Conservation (phyloP, 2,797 vertebrate genomes). For the Cyclura pinguis region DNA sequence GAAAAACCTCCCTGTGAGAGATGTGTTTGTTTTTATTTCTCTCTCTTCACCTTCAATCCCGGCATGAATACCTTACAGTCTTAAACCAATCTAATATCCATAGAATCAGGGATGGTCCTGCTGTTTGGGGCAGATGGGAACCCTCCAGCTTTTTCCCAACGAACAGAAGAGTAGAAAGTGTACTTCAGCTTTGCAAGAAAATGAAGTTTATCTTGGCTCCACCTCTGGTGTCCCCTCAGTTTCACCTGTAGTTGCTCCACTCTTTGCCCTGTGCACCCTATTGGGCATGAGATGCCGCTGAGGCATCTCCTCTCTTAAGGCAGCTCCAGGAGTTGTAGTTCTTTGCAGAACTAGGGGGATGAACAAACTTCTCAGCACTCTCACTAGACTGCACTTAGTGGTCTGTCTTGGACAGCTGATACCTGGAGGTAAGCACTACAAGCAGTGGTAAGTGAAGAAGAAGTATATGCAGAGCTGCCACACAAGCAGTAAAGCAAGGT, state of each 20-base stretch:
- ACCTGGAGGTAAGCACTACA: background rate
- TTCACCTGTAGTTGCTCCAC: too few relatives aligned
- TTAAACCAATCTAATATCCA: background rate
- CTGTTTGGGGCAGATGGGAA: too few relatives aligned
- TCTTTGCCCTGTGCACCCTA: too few relatives aligned
- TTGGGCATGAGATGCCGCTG: too few relatives aligned
- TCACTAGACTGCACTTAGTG: background rate
- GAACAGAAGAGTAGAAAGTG: too few relatives aligned
- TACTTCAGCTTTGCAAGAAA: too few relatives aligned
- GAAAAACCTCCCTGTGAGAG: rapidly evolving
- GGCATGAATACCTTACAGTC: background rate
- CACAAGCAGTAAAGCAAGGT: background rate
- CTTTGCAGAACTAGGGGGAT: background rate
- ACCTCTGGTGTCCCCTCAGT: too few relatives aligned
- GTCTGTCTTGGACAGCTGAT: background rate
- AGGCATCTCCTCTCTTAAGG: background rate
- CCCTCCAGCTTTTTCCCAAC: too few relatives aligned
- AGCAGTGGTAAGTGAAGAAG: background rate
- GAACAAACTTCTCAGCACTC: background rate
- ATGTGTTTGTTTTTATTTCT: background rate
- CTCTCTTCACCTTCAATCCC: rapidly evolving
- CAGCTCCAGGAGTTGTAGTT: background rate
- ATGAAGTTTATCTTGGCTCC: too few relatives aligned
- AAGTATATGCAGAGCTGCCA: background rate
- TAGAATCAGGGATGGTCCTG: too few relatives aligned